Evolutionary conservation across 2,113 vertebrate genomes (phyloP).

Genomic region (Colossoma macropomum): DNA sequence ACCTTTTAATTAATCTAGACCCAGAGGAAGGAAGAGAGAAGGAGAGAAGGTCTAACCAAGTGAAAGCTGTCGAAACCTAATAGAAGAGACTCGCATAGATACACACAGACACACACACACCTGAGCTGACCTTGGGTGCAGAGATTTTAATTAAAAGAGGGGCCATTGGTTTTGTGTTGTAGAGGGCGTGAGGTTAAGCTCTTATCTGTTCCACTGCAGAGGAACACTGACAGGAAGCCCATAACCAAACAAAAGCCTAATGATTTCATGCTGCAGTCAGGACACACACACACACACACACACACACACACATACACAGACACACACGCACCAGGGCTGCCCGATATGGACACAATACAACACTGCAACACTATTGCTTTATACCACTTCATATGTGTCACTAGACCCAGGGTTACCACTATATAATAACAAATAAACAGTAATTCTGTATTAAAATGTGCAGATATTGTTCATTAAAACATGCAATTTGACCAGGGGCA

Average conservation of each 20-base stretch:
- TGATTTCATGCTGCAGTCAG: constrained; percentile 28
- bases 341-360: not conserved
- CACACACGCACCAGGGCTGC: not conserved
- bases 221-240: constrained; percentile 62
- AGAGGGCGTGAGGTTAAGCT: constrained; percentile 58
- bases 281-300: constrained; percentile 30
- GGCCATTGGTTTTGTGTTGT: constrained; percentile 44
- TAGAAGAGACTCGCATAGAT: constrained; percentile 19
- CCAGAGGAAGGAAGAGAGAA: constrained; percentile 39
- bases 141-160: constrained; percentile 61
- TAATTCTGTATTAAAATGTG: no score
- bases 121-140: constrained; percentile 41
- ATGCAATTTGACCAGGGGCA: no score
- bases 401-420: no score
- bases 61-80: constrained; percentile 19
- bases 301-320: constrained; percentile 6
- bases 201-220: constrained; percentile 55
- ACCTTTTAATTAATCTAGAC: constrained; percentile 71
- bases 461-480: no score
- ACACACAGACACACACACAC: constrained; percentile 42
- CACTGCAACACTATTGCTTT: not conserved
- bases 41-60: constrained; percentile 29
- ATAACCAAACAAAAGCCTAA: constrained; percentile 61
- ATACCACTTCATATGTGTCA: no score
- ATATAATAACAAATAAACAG: no score